Percentiles rank a stretch among this genome's conserved stretches.
Conservation (phyloP, 2,113 vertebrate genomes). For the Xenopus borealis region DNA sequence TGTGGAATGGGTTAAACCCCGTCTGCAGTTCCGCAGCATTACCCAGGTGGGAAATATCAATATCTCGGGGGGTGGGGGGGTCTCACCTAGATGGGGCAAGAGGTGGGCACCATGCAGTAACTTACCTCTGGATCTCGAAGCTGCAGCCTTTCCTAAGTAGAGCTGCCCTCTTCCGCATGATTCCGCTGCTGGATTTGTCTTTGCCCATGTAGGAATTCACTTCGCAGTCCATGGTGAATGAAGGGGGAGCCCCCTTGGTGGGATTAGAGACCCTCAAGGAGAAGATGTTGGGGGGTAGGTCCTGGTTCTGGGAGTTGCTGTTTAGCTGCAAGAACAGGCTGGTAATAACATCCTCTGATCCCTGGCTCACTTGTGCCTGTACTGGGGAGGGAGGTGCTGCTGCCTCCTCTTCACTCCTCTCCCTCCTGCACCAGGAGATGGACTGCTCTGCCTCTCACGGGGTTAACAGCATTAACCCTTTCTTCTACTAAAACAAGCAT, state of each 20-base stretch:
- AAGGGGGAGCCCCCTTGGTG: not conserved
- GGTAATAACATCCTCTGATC: not conserved
- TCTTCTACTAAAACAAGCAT: too few species aligned
- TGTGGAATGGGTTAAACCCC: not conserved
- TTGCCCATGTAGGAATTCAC: constrained; percentile 73
- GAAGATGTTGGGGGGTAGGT: not conserved
- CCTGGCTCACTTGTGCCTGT: too few species aligned
- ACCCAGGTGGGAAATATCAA: too few species aligned
- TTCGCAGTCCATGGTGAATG: constrained; percentile 69
- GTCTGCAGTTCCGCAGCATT: not conserved
- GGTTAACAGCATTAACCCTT: too few species aligned
- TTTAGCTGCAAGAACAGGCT: not conserved
- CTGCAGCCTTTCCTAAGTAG: constrained; percentile 79
- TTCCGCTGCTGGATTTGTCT: constrained; percentile 58
- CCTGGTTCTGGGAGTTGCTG: not conserved
- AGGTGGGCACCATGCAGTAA: not conserved
- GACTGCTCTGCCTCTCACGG: too few species aligned
- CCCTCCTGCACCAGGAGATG: too few species aligned
- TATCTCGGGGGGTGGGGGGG: too few species aligned
- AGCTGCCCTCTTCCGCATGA: constrained; percentile 76
- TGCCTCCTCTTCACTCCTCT: too few species aligned
- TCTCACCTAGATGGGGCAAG: too few species aligned
- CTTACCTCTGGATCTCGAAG: constrained; percentile 79
- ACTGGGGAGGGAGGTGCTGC: too few species aligned
- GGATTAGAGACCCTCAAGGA: not conserved